Evolutionary conservation across 2,797 vertebrate species (phyloP), one percentile per base, ranked within the genome.

Genomic region (Muraenolepis orangiensis): DNA sequence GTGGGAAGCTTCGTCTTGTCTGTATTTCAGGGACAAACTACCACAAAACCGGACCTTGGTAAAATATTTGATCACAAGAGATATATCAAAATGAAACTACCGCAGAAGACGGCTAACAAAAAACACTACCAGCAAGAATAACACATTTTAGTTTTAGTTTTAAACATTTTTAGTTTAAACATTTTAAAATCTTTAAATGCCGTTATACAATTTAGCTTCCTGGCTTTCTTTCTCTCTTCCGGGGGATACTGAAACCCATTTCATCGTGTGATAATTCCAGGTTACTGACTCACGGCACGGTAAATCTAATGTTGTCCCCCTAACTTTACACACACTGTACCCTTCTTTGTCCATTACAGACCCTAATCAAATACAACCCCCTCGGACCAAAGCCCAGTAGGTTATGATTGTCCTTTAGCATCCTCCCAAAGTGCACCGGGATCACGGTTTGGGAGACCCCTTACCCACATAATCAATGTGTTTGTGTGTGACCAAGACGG

Each of bases 351-450:
- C 30, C 51, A 51, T 79, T 74, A 70, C 68, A 69, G 31, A 29
- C 38, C 68, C 72, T 73, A 74, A 72, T 77, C 46, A 36, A 80
- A 78, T 74, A 1, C 34, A 71, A 75, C 70, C 40, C 70, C 70
- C 66, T 79, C 71, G 77, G 74, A 30, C 80, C 82, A 81, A 79
- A 77, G 64, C 67, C 71, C 70, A 71, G 72, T 66, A 16, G 67
- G 74, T 78, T 75, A 76, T 68, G 30, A 26, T 40, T 76, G 34
- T 61, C 38, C 18, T 10, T n/a, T 23, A 31, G 18, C 57, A n/a
- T 74, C 51, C 71, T n/a, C 68, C 57, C 34, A 26, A 70, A 70
- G 40, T 36, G 66, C 69, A 71, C 28, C 40, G 38, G 70, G 72
- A 69, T 78, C 31, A 32, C n/a, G 74, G 74, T 71, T 78, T 1